Evolutionary conservation across 2,113 vertebrate species (phyloP).

Genomic region (Corythaeola cristata): DNA sequence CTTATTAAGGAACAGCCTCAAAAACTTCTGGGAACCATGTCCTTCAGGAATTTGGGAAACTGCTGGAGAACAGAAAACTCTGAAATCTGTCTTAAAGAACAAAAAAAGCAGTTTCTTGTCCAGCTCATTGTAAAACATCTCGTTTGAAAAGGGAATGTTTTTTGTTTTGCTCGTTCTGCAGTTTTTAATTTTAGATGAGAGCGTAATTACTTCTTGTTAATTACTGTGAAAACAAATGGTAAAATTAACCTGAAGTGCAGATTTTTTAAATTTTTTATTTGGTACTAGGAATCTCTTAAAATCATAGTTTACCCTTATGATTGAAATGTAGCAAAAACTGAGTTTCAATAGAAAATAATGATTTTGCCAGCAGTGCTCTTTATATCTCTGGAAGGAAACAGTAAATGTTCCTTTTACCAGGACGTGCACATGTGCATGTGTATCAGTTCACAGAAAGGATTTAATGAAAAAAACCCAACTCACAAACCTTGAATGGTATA

Average conservation of each 20-base stretch:
- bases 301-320: background rate
- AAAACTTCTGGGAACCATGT: background rate
- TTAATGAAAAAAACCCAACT: background rate
- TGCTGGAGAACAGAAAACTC: background rate
- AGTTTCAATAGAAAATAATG: background rate
- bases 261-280: background rate
- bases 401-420: background rate
- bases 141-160: background rate
- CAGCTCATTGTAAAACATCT: background rate
- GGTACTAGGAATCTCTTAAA: background rate
- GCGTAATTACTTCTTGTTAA: background rate
- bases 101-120: background rate
- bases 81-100: background rate
- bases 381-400: background rate
- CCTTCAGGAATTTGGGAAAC: background rate
- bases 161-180: background rate
- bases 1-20: background rate
- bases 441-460: background rate
- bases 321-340: background rate
- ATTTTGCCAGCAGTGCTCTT: background rate
- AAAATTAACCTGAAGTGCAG: background rate
- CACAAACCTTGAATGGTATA: constrained; percentile 7
- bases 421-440: background rate
- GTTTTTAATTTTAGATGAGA: background rate
- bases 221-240: background rate